Evolutionary conservation across 2,113 vertebrate species (phyloP), one percentile per base, ranked within the genome.

Genomic region (Catharus fuscescens): DNA sequence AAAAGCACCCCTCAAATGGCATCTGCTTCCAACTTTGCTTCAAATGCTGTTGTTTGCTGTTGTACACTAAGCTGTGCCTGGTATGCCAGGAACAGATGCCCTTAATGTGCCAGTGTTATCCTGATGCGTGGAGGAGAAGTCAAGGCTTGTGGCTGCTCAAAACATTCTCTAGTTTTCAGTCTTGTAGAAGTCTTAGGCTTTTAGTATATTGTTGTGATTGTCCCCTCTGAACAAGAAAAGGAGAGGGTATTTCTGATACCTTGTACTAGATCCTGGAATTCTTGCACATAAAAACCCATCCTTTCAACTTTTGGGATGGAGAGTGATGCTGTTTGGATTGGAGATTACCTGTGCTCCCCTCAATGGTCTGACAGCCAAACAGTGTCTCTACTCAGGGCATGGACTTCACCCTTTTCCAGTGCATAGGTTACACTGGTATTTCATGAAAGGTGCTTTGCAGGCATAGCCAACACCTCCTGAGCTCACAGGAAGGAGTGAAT

Each of bases 281-380:
- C 50, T 45, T 61, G 54, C 34, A 40, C 4, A 5, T 56, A 64
- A 15, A 60, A 34, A 85, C 9, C 0, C 0, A 47, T 65, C 18
- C 38, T 56, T 21, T 86, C 13, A 40, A n/a, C 23, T 64, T 50
- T 60, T n/a, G 8, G 40, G 34, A 45, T 16, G 14, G 17, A 14
- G 40, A 31, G 18, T 42, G 31, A 29, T 62, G 53, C 26, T 25
- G 15, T 52, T 29, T 29, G 69, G 31, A 38, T 69, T 56, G 5
- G 10, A 57, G 81, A 45, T 25, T n/a, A 48, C 10, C 29, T 52
- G 48, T 64, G 54, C 25, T 38, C 24, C 20, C 13, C 38, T 47
- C 34, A 34, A 0, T 42, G 54, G n/a, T 83, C 52, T 61, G 80
- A 38, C 23, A 78, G 60, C 32, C 36, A 64, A 32, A 70, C 42